Percentiles rank a stretch among this genome's conserved stretches.
phyloP scores from a whole-genome alignment of 2,113 vertebrate species.

The Eretmochelys imbricata region DNA sequence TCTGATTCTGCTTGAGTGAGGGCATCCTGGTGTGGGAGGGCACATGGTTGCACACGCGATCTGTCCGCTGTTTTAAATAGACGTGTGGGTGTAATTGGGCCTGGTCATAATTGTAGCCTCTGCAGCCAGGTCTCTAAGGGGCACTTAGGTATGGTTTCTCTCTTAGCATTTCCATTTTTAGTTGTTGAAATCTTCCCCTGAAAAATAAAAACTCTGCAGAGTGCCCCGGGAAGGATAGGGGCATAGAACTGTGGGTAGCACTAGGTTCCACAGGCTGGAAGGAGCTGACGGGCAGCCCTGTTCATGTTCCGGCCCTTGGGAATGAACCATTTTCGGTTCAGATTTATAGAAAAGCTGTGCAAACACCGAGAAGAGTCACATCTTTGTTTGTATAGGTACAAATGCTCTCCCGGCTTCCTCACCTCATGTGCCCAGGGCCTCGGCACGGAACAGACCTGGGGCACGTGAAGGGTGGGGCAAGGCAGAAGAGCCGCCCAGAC shows the following conservation, averaged over 20 bases:
- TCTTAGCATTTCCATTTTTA: conserved; percentile 59
- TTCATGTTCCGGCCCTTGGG: background rate
- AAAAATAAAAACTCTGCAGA: conserved; percentile 38
- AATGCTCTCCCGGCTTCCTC: background rate
- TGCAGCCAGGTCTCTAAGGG: background rate
- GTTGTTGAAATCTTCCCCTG: conserved; percentile 12
- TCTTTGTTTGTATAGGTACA: conserved; percentile 37
- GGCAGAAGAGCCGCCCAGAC: background rate
- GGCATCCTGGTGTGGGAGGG: background rate
- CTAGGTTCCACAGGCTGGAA: background rate
- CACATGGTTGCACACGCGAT: background rate
- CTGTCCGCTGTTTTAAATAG: background rate
- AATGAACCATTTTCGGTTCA: background rate
- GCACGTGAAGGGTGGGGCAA: background rate
- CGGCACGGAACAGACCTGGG: background rate
- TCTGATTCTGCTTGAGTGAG: background rate
- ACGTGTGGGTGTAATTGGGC: conserved; percentile 59
- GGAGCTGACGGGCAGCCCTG: background rate
- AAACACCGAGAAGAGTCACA: background rate
- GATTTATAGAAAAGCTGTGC: background rate
- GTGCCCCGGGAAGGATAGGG: accelerated
- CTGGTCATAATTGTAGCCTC: conserved; percentile 16
- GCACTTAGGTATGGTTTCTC: conserved; percentile 13
- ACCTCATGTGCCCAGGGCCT: background rate
- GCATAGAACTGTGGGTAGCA: background rate